Percentiles rank a stretch among this genome's conserved stretches.
Conservation (phyloP, 2,888 invertebrate species). For the Entomobrya proxima region DNA sequence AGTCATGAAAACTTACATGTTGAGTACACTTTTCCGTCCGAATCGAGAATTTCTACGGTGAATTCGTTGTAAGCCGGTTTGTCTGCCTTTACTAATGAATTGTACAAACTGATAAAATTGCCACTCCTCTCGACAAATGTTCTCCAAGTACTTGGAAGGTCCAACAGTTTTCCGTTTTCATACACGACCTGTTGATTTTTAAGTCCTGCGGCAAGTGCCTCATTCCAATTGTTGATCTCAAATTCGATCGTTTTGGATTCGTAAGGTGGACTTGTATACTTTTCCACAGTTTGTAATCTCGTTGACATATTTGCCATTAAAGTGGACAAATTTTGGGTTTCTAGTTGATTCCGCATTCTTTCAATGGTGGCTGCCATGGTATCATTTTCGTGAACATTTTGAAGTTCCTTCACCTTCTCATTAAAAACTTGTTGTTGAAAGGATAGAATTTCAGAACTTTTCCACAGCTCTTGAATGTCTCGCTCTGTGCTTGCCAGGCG, state of each 20-base stretch:
- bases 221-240: conserved; percentile 67
- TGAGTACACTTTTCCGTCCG: conserved; percentile 64
- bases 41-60: conserved; percentile 65
- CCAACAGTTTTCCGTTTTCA: conserved; percentile 65
- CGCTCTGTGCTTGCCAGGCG: conserved; percentile 51
- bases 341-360: conserved; percentile 59
- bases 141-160: conserved; percentile 64
- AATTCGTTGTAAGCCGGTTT: conserved; percentile 67
- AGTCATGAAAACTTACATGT: conserved; percentile 51
- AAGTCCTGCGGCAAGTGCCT: conserved; percentile 56
- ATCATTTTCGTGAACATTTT: conserved; percentile 67
- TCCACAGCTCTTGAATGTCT: conserved; percentile 70
- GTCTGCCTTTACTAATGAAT: conserved; percentile 59
- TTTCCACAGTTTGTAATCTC: conserved; percentile 61
- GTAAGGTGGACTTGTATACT: conserved; percentile 69
- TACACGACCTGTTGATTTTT: conserved; percentile 66
- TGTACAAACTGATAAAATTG: conserved; percentile 63
- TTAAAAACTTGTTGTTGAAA: conserved; percentile 69
- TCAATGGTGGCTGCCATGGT: conserved; percentile 59
- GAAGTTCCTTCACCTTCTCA: conserved; percentile 48
- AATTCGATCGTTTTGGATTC: conserved; percentile 68
- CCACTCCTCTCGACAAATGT: conserved; percentile 68
- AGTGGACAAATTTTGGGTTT: conserved; percentile 52
- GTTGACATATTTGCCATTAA: conserved; percentile 59
- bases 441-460: conserved; percentile 68